Conservation (phyloP, 1,140 invertebrate species). For the Gryllus bimaculatus region DNA sequence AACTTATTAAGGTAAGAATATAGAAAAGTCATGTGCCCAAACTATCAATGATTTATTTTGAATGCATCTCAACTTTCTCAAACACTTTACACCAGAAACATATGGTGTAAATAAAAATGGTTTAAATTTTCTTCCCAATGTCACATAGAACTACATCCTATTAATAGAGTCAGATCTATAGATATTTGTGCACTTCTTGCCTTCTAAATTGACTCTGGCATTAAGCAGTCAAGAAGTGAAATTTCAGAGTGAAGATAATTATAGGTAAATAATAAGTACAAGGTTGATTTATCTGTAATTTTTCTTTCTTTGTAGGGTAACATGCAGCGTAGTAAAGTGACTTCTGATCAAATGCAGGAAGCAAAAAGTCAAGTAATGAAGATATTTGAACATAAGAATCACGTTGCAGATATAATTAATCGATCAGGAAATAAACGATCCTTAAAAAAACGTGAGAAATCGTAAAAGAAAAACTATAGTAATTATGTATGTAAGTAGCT, state of each 20-base stretch:
- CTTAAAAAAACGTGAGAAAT: constrained; percentile 74
- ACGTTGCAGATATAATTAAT: constrained; percentile 79
- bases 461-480: constrained; percentile 8
- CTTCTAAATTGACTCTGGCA: no score
- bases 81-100: no score
- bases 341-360: constrained; percentile 84
- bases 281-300: not conserved
- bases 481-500: not conserved
- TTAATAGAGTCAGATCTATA: no score
- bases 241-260: constrained; percentile 54
- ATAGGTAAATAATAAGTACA: not conserved
- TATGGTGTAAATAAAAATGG: no score
- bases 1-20: constrained; percentile 58
- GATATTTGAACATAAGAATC: constrained; percentile 82
- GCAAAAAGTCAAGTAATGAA: constrained; percentile 76
- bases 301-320: constrained; percentile 59
- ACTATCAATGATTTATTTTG: constrained; percentile 19
- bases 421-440: constrained; percentile 82
- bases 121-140: no score
- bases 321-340: constrained; percentile 86
- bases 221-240: constrained; percentile 46
- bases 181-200: no score
- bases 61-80: constrained; percentile 19
- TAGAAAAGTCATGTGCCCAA: not conserved
- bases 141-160: no score